Evolutionary conservation across 2,113 vertebrate genomes (phyloP), one percentile per base, ranked within the genome.

Genomic region (Podilymbus podiceps): DNA sequence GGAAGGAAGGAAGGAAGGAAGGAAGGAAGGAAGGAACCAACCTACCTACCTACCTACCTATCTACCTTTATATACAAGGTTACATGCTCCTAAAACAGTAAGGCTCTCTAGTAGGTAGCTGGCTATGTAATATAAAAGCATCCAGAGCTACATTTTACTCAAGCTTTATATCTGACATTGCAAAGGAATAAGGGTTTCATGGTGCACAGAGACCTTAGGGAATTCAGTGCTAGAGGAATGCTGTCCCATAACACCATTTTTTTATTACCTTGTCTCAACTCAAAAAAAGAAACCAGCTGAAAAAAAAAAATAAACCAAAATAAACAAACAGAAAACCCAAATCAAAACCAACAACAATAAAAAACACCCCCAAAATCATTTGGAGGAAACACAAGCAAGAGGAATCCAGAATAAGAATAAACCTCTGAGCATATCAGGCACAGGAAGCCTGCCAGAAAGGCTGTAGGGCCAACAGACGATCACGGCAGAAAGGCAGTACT

Each of bases 171-270:
- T 24, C 30, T 71, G 52, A 15, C 7, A 35, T 20, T 80, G 40
- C 31, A 69, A 87, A 89, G n/a, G 23, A 78, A 18, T 30, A 59
- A 40, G 31, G 14, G 27, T 49, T 77, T 80, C 15, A 16, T 35
- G 22, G 38, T 42, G 46, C 20, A 24, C 3, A 1, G 2, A 50
- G 49, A 11, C 23, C 31, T 46, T 28, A 81, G 15, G 12, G n/a
- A 89, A 68, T 68, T 68, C 44, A 56, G 23, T 42, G 21, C 40
- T 28, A 30, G 8, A 72, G 16, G 30, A 53, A 21, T 6, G 6
- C 12, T 0, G 0, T 53, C 15, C 35, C 2, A 2, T 10, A 75
- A n/a, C 7, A 62, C n/a, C 27, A 46, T 30, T 2, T 5, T 23
- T 85, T 71, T 50, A 63, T 49, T 58, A 53, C 19, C 21, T 83